phyloP scores from a whole-genome alignment of 1,140 invertebrate genomes.

The Plodia interpunctella region DNA sequence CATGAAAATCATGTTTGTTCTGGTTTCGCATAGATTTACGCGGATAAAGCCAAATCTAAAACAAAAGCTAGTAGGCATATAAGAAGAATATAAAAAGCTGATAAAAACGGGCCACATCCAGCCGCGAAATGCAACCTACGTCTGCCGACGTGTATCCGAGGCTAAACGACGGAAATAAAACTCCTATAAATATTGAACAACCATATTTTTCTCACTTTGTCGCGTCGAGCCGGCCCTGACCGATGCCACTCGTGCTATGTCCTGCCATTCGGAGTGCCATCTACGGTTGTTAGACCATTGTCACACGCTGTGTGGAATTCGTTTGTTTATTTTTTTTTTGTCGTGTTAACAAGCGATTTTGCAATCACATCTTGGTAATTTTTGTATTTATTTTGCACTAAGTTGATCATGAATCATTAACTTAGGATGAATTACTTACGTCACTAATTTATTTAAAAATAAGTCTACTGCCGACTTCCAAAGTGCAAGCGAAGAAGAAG shows the following conservation, averaged over 20 bases:
- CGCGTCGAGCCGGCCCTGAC: constrained; percentile 40
- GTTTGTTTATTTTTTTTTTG: not conserved
- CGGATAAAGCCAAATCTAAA: too few relatives aligned
- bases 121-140: constrained; percentile 28
- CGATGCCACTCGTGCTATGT: constrained; percentile 27
- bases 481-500: too few relatives aligned
- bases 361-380: not conserved
- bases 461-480: too few relatives aligned
- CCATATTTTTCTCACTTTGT: constrained; percentile 75
- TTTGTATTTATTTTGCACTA: too few relatives aligned
- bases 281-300: constrained; percentile 14
- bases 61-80: too few relatives aligned
- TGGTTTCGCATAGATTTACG: too few relatives aligned
- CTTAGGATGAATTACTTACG: too few relatives aligned
- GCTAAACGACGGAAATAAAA: constrained; percentile 73
- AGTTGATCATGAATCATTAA: too few relatives aligned
- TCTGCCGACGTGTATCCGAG: constrained; percentile 51
- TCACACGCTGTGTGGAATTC: constrained; percentile 1
- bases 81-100: too few relatives aligned
- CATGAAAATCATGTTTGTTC: too few relatives aligned
- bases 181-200: constrained; percentile 75
- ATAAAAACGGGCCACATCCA: constrained; percentile 25
- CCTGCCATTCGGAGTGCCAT: constrained; percentile 15
- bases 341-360: not conserved
- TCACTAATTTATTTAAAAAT: too few relatives aligned